Evolutionary conservation across 2,797 vertebrate species (phyloP).

Genomic region (Alosa sapidissima): DNA sequence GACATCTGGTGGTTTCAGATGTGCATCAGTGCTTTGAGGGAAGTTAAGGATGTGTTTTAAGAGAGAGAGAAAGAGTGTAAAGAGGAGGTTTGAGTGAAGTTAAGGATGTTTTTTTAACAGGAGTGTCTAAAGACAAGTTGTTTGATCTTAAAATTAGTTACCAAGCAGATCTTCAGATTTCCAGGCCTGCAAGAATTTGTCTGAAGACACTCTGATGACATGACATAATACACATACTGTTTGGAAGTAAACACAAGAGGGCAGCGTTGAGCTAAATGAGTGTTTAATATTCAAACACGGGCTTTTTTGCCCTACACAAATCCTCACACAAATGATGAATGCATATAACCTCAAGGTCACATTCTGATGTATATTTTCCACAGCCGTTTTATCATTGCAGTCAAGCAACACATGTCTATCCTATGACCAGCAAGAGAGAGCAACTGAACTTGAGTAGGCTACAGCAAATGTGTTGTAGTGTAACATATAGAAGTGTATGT

Average conservation of each 20-base stretch:
- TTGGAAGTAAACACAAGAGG: not conserved
- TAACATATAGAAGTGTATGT: too few species aligned
- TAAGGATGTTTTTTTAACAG: not conserved
- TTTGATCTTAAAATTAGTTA: not conserved
- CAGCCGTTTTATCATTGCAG: not conserved
- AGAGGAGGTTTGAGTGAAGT: not conserved
- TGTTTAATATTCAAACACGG: not conserved
- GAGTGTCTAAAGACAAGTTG: not conserved
- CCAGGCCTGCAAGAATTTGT: not conserved
- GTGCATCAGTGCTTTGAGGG: not conserved
- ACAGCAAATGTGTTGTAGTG: not conserved
- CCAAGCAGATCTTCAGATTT: not conserved
- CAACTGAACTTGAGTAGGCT: not conserved
- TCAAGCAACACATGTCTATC: not conserved
- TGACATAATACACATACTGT: not conserved
- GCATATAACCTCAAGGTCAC: not conserved
- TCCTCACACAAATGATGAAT: not conserved
- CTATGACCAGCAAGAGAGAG: not conserved
- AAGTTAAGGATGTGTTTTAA: slow-evolving; percentile 4
- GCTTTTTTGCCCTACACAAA: not conserved
- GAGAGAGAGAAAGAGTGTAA: not conserved
- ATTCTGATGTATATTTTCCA: not conserved
- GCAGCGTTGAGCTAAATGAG: slow-evolving; percentile 5
- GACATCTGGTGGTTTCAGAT: slow-evolving; percentile 4
- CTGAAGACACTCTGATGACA: not conserved